Base-by-base conservation (phyloP, 1,140 invertebrate genomes). In the Habropoda laboriosa region DNA sequence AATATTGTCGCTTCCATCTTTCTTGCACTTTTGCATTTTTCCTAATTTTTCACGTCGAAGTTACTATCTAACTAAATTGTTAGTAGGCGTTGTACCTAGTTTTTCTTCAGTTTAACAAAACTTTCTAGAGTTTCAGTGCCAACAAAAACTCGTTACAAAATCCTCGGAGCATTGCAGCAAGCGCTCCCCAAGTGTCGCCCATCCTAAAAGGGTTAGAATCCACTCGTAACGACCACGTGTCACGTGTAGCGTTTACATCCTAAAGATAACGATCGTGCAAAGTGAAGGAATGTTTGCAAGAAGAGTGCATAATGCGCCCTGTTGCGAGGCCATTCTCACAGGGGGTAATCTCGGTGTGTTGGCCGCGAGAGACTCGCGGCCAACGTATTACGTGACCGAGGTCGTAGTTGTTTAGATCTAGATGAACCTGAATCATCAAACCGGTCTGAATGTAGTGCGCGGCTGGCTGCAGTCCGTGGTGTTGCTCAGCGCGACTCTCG, bases 361-460 rank as follows among this genome's bases (percentile, higher is more conserved):
- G 47, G 68, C 64, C 57, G 63, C 58, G 61, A 27, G 71, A 77
- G 75, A 73, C 81, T 80, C 82, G 75, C 81, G 81, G 79, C 73
- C 79, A 80, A 73, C 84, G 83, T 87, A 78, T 84, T 86, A 83
- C 81, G 82, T 86, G 85, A 55, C 64, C 78, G 78, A 73, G 79
- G 83, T 68, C 75, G 73, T 73, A 72, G 77, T 73, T 84, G 87
- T 87, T 90, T 90, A 90, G 90, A 92, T 90, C 90, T 91, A 92
- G 91, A 92, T 90, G 90, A 88, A 89, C 88, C 88, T 89, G 89
- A 91, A 89, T 91, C 86, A 89, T 90, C 77, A 89, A 92, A 92
- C 91, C 92, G 91, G 91, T 92, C 90, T 83, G 82, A 64, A 84
- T 77, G 81, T 88, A 53, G 83, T 64, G 49, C 84, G 79, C 82